A percentile compares a stretch with the other conserved stretches of the same genome.
These are phyloP conservation scores for Diorhabda elongata DNA, from an alignment of 1,140 invertebrate genomes.

Conservation along the genomic window DNA sequence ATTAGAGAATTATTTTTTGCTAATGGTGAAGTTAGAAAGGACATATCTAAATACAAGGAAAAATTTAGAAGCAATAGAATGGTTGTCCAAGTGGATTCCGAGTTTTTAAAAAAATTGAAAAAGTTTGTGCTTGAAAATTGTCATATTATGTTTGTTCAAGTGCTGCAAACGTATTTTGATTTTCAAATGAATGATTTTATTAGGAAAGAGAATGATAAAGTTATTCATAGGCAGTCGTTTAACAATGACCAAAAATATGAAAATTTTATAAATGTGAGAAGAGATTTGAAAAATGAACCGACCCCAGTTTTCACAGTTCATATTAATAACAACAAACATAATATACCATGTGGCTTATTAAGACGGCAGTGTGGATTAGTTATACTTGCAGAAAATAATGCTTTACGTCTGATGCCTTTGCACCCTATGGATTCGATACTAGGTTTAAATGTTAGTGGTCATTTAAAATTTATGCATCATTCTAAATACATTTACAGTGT, in stretches of 20 bases:
- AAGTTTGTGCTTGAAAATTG: constrained; percentile 40
- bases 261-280: constrained; percentile 30
- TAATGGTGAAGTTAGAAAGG: constrained; percentile 18
- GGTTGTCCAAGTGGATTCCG: constrained; percentile 29
- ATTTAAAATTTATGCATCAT: constrained; percentile 31
- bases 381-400: constrained; percentile 39
- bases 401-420: constrained; percentile 15
- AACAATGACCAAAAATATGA: constrained; percentile 10
- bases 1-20: constrained; percentile 29
- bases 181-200: constrained; percentile 28
- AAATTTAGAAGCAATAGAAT: constrained; percentile 40
- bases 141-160: constrained; percentile 40
- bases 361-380: constrained; percentile 33
- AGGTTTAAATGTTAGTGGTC: not conserved
- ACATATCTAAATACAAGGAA: constrained; percentile 33
- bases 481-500: constrained; percentile 38
- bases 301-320: constrained; percentile 32
- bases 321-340: constrained; percentile 36
- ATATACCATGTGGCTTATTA: constrained; percentile 38
- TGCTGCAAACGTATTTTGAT: constrained; percentile 43
- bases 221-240: not conserved
- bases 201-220: constrained; percentile 18
- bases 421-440: constrained; percentile 16
- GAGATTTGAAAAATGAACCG: constrained; percentile 28
- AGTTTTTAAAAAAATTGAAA: constrained; percentile 37